Evolutionary conservation across 1,140 invertebrate genomes (phyloP).

Genomic region (Drosophila albomicans): DNA sequence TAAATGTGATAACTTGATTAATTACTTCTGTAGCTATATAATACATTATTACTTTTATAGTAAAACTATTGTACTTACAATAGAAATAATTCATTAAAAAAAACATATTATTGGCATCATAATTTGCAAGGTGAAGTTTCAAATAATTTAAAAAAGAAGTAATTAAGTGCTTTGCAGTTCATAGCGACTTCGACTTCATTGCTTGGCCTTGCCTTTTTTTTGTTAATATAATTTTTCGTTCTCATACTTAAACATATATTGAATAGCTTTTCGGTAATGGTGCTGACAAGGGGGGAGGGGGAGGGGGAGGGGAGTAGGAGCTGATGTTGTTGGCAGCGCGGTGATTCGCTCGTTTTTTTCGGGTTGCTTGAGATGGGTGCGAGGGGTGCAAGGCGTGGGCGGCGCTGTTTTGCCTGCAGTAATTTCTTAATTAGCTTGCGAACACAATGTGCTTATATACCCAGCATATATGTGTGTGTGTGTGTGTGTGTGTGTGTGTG

Average conservation of each 20-base stretch:
- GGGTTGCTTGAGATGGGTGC: slow-evolving; percentile 5
- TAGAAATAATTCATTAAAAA: too few species aligned
- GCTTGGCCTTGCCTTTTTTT: slow-evolving; percentile 21
- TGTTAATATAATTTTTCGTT: slow-evolving; percentile 72
- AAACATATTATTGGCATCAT: too few species aligned
- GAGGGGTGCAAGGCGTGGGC: slow-evolving; percentile 35
- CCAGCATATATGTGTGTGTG: slow-evolving; percentile 21
- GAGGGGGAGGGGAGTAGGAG: neutral
- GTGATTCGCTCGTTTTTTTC: slow-evolving; percentile 24
- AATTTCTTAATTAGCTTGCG: slow-evolving; percentile 84
- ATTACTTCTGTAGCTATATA: too few species aligned
- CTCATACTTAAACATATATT: slow-evolving; percentile 58
- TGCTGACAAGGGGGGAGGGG: slow-evolving; percentile 21
- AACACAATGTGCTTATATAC: slow-evolving; percentile 80
- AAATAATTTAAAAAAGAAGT: too few species aligned
- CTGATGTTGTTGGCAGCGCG: neutral
- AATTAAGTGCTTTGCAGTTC: too few species aligned
- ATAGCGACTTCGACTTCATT: too few species aligned
- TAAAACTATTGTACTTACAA: too few species aligned
- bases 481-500: slow-evolving; percentile 34
- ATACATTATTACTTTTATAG: too few species aligned
- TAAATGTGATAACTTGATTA: too few species aligned
- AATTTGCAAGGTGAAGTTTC: too few species aligned
- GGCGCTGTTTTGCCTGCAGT: slow-evolving; percentile 79
- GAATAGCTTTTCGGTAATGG: slow-evolving; percentile 72